Conservation (phyloP, 2,113 vertebrate species). For the Anhinga anhinga region DNA sequence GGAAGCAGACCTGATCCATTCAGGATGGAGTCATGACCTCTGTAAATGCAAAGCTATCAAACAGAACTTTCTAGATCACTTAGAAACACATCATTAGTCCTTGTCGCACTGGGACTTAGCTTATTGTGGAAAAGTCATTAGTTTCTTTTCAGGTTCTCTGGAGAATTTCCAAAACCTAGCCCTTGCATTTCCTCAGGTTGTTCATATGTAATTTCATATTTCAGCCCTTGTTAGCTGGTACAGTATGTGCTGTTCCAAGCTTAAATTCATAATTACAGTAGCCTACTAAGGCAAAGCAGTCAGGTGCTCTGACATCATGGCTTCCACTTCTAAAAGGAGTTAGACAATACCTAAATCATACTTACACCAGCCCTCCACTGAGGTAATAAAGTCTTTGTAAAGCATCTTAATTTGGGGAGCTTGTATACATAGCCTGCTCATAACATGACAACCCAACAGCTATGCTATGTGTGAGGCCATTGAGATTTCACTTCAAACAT, state of each 20-base stretch:
- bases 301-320: neutral
- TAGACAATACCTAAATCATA: neutral
- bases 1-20: slow-evolving; percentile 19
- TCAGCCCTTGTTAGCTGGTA: neutral
- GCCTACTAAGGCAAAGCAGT: neutral
- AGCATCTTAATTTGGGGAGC: neutral
- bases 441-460: neutral
- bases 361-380: neutral
- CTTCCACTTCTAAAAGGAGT: neutral
- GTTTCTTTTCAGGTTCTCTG: slow-evolving; percentile 34
- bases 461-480: neutral
- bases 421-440: neutral
- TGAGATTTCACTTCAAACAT: neutral
- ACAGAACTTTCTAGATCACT: slow-evolving; percentile 14
- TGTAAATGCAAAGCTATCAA: slow-evolving; percentile 27
- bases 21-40: slow-evolving; percentile 5
- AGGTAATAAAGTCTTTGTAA: neutral
- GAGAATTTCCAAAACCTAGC: slow-evolving; percentile 34
- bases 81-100: slow-evolving; percentile 39
- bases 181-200: slow-evolving; percentile 26
- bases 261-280: neutral
- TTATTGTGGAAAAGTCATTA: slow-evolving; percentile 57
- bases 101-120: slow-evolving; percentile 12
- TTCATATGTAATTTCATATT: neutral
- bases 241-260: neutral